A percentile compares a stretch with the other conserved stretches of the same genome.
These are phyloP conservation scores for Apocrypta bakeri DNA, from an alignment of 1,140 invertebrate genomes.

Conservation along the genomic window DNA sequence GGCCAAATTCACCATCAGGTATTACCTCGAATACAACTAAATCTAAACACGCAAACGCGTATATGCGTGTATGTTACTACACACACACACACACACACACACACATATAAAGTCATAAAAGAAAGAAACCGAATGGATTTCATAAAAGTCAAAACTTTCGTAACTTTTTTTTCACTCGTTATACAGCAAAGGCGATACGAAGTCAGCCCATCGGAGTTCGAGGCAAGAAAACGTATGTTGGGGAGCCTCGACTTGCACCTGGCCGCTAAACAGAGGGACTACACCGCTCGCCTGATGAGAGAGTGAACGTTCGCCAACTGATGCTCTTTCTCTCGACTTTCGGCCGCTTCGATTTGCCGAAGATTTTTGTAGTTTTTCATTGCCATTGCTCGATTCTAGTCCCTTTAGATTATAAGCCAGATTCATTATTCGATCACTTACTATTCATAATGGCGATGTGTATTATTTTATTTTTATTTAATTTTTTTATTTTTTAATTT, in stretches of 20 bases:
- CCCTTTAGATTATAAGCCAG: background rate
- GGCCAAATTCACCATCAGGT: background rate
- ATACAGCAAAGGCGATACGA: slow-evolving; percentile 33
- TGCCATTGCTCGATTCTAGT: slow-evolving; percentile 33
- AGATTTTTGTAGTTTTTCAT: background rate
- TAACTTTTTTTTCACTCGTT: background rate
- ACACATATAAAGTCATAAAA: background rate
- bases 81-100: background rate
- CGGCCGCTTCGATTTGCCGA: background rate
- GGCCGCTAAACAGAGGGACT: slow-evolving; percentile 68
- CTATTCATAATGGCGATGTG: too few relatives aligned
- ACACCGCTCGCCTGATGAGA: slow-evolving; percentile 67
- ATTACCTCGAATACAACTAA: background rate
- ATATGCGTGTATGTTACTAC: background rate
- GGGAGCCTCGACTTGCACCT: slow-evolving; percentile 68
- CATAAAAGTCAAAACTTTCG: background rate
- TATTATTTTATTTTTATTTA: too few relatives aligned
- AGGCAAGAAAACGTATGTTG: slow-evolving; percentile 62
- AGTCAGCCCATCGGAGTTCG: slow-evolving; percentile 2
- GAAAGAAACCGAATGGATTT: background rate
- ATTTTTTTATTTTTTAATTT: too few relatives aligned
- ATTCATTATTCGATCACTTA: too few relatives aligned
- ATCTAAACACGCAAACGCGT: background rate
- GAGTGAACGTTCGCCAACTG: slow-evolving; percentile 53
- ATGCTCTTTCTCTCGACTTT: background rate